Conservation (phyloP, 2,797 vertebrate genomes). For the Anguilla pacifica region DNA sequence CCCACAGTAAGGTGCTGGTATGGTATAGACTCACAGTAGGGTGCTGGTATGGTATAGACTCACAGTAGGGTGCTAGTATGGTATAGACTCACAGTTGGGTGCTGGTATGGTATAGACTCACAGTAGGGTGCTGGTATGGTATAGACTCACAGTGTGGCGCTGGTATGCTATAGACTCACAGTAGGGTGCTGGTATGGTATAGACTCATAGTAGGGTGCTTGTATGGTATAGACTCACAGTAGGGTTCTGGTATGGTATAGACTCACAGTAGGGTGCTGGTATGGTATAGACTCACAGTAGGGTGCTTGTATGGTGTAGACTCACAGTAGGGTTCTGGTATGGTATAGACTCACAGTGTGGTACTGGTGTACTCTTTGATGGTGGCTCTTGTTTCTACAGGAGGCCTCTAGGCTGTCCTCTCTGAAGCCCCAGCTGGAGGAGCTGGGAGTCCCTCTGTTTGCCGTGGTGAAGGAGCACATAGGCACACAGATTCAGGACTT, state of each 20-base stretch:
- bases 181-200: background rate
- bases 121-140: too few species aligned
- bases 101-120: too few species aligned
- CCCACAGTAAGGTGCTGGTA: too few species aligned
- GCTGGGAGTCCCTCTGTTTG: constrained; percentile 88
- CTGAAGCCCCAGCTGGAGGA: constrained; percentile 87
- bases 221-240: too few species aligned
- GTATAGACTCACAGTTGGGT: too few species aligned
- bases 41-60: too few species aligned
- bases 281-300: background rate
- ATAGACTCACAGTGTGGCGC: background rate
- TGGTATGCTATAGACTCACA: background rate
- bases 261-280: background rate
- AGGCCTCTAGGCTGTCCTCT: constrained; percentile 92
- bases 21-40: too few species aligned
- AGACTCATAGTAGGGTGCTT: too few species aligned
- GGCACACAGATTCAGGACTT: constrained; percentile 88
- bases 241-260: too few species aligned
- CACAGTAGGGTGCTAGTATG: too few species aligned
- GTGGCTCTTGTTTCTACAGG: constrained; percentile 66
- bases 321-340: background rate
- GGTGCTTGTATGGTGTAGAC: background rate
- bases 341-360: background rate
- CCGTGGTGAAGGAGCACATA: constrained; percentile 90
- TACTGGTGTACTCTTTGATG: background rate